phyloP scores from a whole-genome alignment of 2,888 invertebrate species.

The Exocentrus adspersus region DNA sequence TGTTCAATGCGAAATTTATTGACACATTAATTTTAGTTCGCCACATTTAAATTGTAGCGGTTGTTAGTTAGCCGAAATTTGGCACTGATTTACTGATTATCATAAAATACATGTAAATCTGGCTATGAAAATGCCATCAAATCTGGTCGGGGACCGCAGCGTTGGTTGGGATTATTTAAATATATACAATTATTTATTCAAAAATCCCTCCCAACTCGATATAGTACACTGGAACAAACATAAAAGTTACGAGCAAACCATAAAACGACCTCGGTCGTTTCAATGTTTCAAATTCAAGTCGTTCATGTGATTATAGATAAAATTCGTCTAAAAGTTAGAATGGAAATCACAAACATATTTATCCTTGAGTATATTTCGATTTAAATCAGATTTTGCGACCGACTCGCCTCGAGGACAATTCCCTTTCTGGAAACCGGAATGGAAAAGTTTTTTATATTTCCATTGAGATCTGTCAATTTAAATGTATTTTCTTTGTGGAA shows the following conservation, averaged over 20 bases:
- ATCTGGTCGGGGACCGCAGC: neutral
- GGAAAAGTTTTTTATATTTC: slow-evolving; percentile 35
- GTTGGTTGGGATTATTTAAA: slow-evolving; percentile 5
- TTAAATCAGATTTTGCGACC: slow-evolving; percentile 44
- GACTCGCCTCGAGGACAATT: slow-evolving; percentile 35
- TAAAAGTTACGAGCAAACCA: neutral
- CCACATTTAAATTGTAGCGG: neutral
- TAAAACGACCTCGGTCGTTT: neutral
- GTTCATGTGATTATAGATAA: slow-evolving; percentile 29
- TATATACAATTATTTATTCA: slow-evolving; percentile 8
- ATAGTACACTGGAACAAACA: neutral
- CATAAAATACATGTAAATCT: slow-evolving; percentile 10
- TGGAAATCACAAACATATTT: slow-evolving; percentile 43
- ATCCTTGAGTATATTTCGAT: slow-evolving; percentile 40
- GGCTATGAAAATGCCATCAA: slow-evolving; percentile 12
- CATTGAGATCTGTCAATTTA: slow-evolving; percentile 38
- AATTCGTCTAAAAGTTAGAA: slow-evolving; percentile 33
- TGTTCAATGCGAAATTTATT: no score
- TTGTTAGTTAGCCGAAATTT: neutral
- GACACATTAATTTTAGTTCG: neutral
- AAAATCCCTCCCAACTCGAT: neutral
- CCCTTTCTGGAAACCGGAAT: slow-evolving; percentile 18
- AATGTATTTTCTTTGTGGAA: slow-evolving; percentile 34
- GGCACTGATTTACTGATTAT: slow-evolving; percentile 8
- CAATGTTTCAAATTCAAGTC: slow-evolving; percentile 15